Evolutionary conservation across 2,113 vertebrate genomes (phyloP).

Genomic region (Platycercus adscitus): DNA sequence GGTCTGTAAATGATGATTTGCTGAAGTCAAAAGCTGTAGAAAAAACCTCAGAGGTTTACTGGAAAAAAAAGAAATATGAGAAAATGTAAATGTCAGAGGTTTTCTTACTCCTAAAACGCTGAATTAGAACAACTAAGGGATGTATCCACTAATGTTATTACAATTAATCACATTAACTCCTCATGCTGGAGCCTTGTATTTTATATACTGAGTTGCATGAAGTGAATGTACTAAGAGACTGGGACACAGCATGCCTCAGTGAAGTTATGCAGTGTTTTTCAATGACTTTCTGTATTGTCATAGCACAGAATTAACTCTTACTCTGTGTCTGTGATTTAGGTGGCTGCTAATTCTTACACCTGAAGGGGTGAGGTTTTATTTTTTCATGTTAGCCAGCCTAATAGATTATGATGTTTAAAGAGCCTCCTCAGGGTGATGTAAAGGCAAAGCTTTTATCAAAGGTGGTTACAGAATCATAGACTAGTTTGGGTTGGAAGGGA

Average conservation of each 20-base stretch:
- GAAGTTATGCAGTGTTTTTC: not conserved
- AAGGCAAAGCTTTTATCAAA: not conserved
- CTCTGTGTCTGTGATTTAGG: not conserved
- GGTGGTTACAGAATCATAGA: not conserved
- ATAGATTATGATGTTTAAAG: not conserved
- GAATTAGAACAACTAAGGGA: not conserved
- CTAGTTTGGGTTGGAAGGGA: not conserved
- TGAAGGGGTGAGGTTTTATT: not conserved
- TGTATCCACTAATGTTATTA: too few species aligned
- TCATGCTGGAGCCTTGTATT: not conserved
- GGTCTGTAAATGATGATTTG: not conserved
- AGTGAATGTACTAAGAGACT: not conserved
- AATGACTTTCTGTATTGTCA: not conserved
- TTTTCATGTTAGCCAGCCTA: not conserved
- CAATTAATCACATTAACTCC: not conserved
- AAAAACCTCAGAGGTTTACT: not conserved
- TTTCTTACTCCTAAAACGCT: not conserved
- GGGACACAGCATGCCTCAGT: not conserved
- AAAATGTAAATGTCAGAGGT: not conserved
- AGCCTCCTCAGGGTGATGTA: not conserved
- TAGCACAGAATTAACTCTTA: not conserved
- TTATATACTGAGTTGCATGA: not conserved
- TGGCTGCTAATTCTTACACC: not conserved
- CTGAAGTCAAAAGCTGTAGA: not conserved
- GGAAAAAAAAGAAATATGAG: not conserved